Conservation (phyloP, 2,888 invertebrate genomes). For the Branchellion lobata region DNA sequence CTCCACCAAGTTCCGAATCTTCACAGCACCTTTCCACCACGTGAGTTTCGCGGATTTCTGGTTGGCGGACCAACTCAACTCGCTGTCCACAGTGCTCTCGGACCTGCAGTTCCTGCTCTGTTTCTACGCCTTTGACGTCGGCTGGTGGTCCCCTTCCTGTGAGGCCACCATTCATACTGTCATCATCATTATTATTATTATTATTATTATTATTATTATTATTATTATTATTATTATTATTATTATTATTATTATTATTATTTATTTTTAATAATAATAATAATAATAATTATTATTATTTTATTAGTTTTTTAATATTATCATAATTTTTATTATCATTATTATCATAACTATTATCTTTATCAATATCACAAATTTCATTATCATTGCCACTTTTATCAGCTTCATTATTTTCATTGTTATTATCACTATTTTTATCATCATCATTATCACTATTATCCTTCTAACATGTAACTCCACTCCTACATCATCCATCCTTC, state of each 20-base stretch:
- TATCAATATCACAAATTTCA: no score
- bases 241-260: not conserved
- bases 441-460: no score
- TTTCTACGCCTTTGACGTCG: slow-evolving; percentile 71
- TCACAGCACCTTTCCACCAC: slow-evolving; percentile 86
- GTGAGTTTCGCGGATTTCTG: slow-evolving; percentile 97
- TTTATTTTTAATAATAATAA: no score
- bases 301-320: no score
- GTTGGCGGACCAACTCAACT: slow-evolving; percentile 96
- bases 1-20: slow-evolving; percentile 63
- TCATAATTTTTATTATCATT: no score
- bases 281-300: no score
- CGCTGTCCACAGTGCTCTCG: slow-evolving; percentile 81
- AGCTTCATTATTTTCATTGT: no score
- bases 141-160: slow-evolving; percentile 58
- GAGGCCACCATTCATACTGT: slow-evolving; percentile 42
- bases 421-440: no score
- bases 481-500: no score
- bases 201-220: not conserved
- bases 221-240: not conserved
- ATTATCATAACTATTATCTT: no score
- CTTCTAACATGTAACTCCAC: no score
- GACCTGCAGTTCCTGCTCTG: slow-evolving; percentile 92
- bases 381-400: no score
- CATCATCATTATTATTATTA: not conserved